Evolutionary conservation across 2,113 vertebrate species (phyloP), one percentile per base, ranked within the genome.

Genomic region (Halichoerus grypus): DNA sequence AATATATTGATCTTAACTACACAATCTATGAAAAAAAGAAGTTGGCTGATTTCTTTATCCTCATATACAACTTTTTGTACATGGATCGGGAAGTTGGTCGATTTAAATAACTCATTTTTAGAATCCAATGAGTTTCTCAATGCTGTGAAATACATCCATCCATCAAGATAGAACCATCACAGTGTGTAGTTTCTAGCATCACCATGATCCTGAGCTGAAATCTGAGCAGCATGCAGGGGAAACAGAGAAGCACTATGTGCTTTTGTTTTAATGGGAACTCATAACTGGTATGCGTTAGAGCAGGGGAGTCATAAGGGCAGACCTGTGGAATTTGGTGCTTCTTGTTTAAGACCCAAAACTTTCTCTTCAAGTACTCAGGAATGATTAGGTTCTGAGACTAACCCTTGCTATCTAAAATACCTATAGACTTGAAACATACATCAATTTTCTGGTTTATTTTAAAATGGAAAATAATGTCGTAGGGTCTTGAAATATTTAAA

Each of bases 211-310:
- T 80, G n/a, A 55, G 21, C 31, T 80, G 36, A 65, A 67, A 21
- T 55, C 5, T 90, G 21, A 85, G 22, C 2, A 14, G 11, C 19
- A 28, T 11, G 63, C 3, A 61, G 51, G 82, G 53, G 65, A 85
- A 85, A 59, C 1, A 13, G 7, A 15, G 5, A 19, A 57, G 7
- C 14, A 57, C 6, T 63, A 1, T 77, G 9, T 80, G 33, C 28
- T 95, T 95, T 84, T 86, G 16, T 77, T 86, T 92, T 72, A 87
- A 69, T 46, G 69, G n/a, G 53, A 8, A 51, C 24, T 72, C 33
- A 63, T 16, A 63, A 4, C 46, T 21, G 26, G 4, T 57, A 87
- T 26, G 4, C 16, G 63, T 46, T 53, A 74, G 2, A 24, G 22
- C 10, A 74, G 31, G 13, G 18, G 59, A 71, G n/a, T 63, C n/a